Base-by-base conservation (phyloP, 2,888 invertebrate species). In the Gymnoscelis rufifasciata region DNA sequence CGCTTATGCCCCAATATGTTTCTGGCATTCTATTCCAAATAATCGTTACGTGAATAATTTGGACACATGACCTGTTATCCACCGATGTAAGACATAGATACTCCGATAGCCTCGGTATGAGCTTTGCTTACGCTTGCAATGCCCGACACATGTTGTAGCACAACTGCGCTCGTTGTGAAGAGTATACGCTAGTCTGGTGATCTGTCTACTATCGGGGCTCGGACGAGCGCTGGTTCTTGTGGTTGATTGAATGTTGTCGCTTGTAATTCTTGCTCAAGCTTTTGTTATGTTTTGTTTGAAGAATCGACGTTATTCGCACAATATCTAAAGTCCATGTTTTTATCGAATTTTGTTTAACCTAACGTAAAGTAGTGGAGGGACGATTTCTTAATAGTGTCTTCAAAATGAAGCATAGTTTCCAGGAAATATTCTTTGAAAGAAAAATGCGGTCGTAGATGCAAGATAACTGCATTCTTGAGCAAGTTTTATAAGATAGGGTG, bases 81-180 rank as follows among this genome's bases (percentile, higher is more conserved):
- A 50, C 41, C 44, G 45, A 49, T 45, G 26, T 7, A 43, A 48
- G 28, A 36, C 30, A n/a, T 39, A 40, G 19, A 31, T 15, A 35
- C 31, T 19, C 30, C 29, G 28, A 38, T 14, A 38, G 33, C 41
- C 24, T 46, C 36, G 23, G n/a, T 33, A 23, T 14, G 28, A 42
- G 47, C 44, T 41, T 35, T 37, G 44, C 46, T 45, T 43, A 19
- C 23, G 30, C 43, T 49, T 40, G 33, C 37, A 15, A 64, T 63
- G 67, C 66, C 73, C 66, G 74, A 76, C 68, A 74, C 71, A 70
- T 66, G 68, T 60, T 67, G 68, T 66, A 70, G 69, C 66, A 58
- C 51, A 53, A 56, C 51, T 62, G 11, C 26, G 40, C 36, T 30
- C 40, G 8, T 15, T 7, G 15, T 19, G 6, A 38, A 12, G 15